A percentile compares a stretch with the other conserved stretches of the same genome.
These are phyloP conservation scores for Mythimna albipuncta DNA, from an alignment of 2,888 invertebrate genomes.

Conservation along the genomic window DNA sequence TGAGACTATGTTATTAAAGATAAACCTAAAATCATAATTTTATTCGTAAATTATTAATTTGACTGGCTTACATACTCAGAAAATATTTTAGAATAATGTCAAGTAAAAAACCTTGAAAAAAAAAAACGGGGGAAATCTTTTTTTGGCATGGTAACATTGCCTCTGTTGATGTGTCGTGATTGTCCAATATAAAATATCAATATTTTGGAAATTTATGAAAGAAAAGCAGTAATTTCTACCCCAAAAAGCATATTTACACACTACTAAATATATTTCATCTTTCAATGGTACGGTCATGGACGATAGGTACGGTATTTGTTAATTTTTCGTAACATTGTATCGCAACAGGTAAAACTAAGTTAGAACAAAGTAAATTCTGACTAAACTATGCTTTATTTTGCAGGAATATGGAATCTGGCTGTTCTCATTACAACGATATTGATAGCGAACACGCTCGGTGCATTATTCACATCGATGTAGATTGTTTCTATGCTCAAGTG, in stretches of 20 bases:
- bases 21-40: background rate
- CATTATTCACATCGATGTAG: slow-evolving; percentile 95
- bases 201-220: slow-evolving; percentile 88
- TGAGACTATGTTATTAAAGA: background rate
- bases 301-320: slow-evolving; percentile 82
- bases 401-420: slow-evolving; percentile 88
- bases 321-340: slow-evolving; percentile 73
- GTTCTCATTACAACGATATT: slow-evolving; percentile 81
- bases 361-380: slow-evolving; percentile 83
- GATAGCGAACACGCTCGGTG: slow-evolving; percentile 91
- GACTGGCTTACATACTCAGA: background rate
- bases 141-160: slow-evolving; percentile 78
- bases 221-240: slow-evolving; percentile 81
- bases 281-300: slow-evolving; percentile 84
- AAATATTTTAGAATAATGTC: background rate
- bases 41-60: background rate
- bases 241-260: slow-evolving; percentile 78
- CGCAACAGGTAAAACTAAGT: slow-evolving; percentile 86
- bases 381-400: slow-evolving; percentile 79
- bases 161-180: slow-evolving; percentile 90
- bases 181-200: slow-evolving; percentile 87
- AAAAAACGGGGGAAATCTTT: slow-evolving; percentile 66
- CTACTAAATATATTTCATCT: slow-evolving; percentile 77
- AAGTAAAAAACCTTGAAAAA: background rate
- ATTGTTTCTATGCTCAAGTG: slow-evolving; percentile 97